Percentiles rank a stretch among this genome's conserved stretches.
Evolutionary conservation across 30 jellyfish, hydroid and myxozoan species (phyloP).

Genomic region (Chironex yamaguchii): DNA sequence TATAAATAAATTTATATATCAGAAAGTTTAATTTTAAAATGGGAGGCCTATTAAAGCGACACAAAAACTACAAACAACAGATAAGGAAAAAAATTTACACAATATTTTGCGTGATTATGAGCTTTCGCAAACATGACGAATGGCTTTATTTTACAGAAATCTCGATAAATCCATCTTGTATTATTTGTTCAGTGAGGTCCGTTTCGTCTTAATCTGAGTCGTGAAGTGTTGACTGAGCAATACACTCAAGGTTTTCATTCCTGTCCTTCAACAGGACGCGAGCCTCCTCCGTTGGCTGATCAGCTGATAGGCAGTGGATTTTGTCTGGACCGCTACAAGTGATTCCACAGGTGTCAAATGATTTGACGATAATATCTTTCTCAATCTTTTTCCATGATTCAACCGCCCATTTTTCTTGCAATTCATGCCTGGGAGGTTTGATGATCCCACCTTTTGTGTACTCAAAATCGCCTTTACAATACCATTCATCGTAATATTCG

Average conservation of each 20-base stretch:
- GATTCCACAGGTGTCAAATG: conserved; percentile 30
- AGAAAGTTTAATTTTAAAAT: neutral
- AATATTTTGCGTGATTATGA: neutral
- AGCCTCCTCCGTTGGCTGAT: conserved; percentile 44
- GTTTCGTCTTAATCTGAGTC: neutral
- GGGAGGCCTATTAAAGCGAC: neutral
- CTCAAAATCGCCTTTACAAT: conserved; percentile 24
- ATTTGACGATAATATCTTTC: neutral
- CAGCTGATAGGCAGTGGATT: conserved; percentile 28
- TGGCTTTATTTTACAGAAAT: neutral
- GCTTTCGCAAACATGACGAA: neutral
- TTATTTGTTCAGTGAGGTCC: conserved; percentile 1
- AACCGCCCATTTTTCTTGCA: conserved; percentile 27
- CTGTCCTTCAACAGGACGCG: conserved; percentile 14
- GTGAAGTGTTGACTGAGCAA: neutral
- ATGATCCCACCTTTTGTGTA: conserved; percentile 35
- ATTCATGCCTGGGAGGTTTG: conserved; percentile 24
- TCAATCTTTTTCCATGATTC: conserved; percentile 22
- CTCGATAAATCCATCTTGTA: neutral
- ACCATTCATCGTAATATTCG: conserved; percentile 39
- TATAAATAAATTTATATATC: neutral
- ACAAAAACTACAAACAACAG: neutral
- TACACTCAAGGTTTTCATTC: conserved; percentile 9
- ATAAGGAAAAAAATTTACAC: neutral
- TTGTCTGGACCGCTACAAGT: conserved; percentile 31